Percentiles rank a stretch among this genome's conserved stretches.
phyloP scores from a whole-genome alignment of 2,888 invertebrate genomes.

The Gortyna flavago region DNA sequence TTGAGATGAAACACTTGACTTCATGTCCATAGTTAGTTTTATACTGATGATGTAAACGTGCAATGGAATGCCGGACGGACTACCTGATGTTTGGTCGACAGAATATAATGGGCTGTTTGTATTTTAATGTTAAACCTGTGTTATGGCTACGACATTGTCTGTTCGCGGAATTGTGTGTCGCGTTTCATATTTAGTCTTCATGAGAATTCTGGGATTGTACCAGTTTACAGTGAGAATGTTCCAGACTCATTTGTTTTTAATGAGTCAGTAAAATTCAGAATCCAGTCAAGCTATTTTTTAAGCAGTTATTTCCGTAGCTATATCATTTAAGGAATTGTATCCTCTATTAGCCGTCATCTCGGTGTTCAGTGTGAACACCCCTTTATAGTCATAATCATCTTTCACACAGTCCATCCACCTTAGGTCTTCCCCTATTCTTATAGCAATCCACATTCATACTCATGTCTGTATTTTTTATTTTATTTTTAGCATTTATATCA shows the following conservation, averaged over 20 bases:
- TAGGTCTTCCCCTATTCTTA: too few species aligned
- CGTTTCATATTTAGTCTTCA: conserved; percentile 17
- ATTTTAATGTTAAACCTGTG: conserved; percentile 28
- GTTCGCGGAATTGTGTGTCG: conserved; percentile 28
- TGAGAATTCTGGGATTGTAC: conserved; percentile 13
- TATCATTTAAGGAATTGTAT: neutral
- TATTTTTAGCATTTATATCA: too few species aligned
- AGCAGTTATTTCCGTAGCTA: neutral
- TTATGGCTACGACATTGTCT: conserved; percentile 19
- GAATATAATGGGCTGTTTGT: conserved; percentile 26
- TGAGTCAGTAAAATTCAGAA: neutral
- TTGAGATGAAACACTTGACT: neutral
- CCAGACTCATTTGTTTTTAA: neutral
- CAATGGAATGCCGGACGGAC: conserved; percentile 8
- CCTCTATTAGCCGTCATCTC: neutral
- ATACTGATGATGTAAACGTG: conserved; percentile 1
- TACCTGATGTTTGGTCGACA: conserved; percentile 7
- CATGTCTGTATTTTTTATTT: too few species aligned
- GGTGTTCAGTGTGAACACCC: neutral
- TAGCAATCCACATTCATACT: too few species aligned
- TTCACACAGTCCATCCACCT: neutral
- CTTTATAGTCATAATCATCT: neutral
- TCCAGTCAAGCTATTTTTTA: neutral
- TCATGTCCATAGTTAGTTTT: neutral
- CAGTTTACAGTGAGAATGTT: neutral